These are phyloP conservation scores for Porphyrio hochstetteri DNA, from an alignment of 2,113 vertebrate species.

Conservation along the genomic window DNA sequence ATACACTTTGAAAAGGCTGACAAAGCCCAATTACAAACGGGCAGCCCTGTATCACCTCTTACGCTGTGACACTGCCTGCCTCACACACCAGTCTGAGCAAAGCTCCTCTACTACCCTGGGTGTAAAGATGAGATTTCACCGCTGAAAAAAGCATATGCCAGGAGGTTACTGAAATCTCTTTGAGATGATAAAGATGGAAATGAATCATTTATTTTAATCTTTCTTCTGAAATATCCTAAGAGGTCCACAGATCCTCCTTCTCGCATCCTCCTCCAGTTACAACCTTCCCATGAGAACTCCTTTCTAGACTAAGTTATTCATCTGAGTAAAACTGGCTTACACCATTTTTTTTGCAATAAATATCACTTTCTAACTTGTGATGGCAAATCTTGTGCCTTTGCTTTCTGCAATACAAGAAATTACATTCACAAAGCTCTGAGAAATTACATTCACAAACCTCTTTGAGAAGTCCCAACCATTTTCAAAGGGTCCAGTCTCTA, in stretches of 20 bases:
- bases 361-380: background rate
- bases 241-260: background rate
- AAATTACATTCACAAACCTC: background rate
- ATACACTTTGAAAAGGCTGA: background rate
- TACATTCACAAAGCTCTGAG: background rate
- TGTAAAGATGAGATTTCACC: background rate
- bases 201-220: background rate
- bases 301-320: background rate
- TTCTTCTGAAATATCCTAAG: background rate
- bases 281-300: background rate
- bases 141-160: background rate
- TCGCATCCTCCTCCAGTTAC: background rate
- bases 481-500: background rate
- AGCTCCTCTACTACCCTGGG: background rate
- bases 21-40: background rate
- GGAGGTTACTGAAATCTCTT: background rate
- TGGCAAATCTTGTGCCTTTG: background rate
- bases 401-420: background rate
- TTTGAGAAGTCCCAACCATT: background rate
- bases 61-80: background rate
- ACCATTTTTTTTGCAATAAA: background rate
- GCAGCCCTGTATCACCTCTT: background rate
- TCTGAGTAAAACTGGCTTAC: background rate
- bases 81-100: background rate
- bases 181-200: background rate